Evolutionary conservation across 2,797 vertebrate species (phyloP).

Genomic region (Graptemys geographica): DNA sequence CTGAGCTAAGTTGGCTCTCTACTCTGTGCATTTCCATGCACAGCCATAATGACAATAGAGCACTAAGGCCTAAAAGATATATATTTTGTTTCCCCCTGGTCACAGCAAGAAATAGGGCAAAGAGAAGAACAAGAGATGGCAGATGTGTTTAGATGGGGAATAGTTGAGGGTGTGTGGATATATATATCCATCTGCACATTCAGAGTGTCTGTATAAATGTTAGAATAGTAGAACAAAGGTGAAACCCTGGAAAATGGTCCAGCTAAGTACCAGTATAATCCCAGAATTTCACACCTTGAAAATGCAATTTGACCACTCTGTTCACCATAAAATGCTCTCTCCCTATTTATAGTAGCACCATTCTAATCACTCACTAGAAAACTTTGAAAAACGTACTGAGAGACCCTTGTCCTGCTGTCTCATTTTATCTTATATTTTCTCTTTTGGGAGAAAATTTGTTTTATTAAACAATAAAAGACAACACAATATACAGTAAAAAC

Average conservation of each 20-base stretch:
- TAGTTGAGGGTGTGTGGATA: background rate
- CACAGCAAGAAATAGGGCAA: background rate
- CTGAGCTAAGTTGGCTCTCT: background rate
- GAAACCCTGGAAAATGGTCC: background rate
- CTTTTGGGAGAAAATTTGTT: background rate
- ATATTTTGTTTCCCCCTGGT: rapidly evolving
- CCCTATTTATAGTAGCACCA: background rate
- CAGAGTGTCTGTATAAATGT: background rate
- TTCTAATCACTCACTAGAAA: background rate
- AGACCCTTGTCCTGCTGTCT: background rate
- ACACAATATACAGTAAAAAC: background rate
- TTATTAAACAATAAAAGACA: background rate
- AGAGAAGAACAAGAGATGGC: background rate
- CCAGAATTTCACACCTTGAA: background rate
- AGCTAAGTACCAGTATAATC: background rate
- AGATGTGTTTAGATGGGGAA: background rate
- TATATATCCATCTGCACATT: background rate
- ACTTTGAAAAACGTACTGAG: background rate
- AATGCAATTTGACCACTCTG: background rate
- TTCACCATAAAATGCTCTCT: background rate
- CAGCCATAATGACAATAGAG: background rate
- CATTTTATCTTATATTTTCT: background rate
- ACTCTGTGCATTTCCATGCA: background rate
- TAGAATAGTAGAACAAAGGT: background rate
- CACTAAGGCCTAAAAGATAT: background rate